phyloP scores from a whole-genome alignment of 2,888 invertebrate genomes.

The Abrostola tripartita region DNA sequence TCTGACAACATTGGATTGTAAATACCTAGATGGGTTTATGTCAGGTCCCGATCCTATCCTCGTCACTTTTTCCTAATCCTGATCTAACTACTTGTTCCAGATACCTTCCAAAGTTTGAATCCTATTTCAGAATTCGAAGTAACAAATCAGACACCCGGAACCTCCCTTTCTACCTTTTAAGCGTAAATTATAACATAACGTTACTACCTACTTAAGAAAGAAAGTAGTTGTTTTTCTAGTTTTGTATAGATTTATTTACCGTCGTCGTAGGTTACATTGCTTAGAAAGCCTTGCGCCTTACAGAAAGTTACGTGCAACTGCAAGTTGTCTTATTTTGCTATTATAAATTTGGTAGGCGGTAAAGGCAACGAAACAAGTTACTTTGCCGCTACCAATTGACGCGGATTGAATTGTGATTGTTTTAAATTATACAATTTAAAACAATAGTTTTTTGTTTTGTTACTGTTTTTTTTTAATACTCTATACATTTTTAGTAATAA shows the following conservation, averaged over 20 bases:
- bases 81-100: conserved; percentile 44
- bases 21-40: too few species aligned
- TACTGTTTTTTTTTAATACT: not conserved
- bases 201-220: not conserved
- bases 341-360: conserved; percentile 24
- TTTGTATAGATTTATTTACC: not conserved
- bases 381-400: not conserved
- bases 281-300: conserved; percentile 11
- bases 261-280: not conserved
- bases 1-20: too few species aligned
- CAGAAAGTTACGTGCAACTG: conserved; percentile 24
- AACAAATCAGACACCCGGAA: not conserved
- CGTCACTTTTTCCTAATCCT: conserved; percentile 14
- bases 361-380: not conserved
- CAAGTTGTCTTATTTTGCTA: conserved; percentile 19
- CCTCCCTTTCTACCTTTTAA: not conserved
- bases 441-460: not conserved
- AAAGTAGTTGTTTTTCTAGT: not conserved
- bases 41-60: not conserved
- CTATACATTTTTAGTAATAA: not conserved
- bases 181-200: not conserved
- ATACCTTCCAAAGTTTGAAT: conserved; percentile 18
- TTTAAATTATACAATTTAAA: not conserved
- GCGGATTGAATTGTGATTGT: not conserved
- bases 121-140: conserved; percentile 18